Evolutionary conservation across 1,140 invertebrate species (phyloP).

Genomic region (Bombus terrestris): DNA sequence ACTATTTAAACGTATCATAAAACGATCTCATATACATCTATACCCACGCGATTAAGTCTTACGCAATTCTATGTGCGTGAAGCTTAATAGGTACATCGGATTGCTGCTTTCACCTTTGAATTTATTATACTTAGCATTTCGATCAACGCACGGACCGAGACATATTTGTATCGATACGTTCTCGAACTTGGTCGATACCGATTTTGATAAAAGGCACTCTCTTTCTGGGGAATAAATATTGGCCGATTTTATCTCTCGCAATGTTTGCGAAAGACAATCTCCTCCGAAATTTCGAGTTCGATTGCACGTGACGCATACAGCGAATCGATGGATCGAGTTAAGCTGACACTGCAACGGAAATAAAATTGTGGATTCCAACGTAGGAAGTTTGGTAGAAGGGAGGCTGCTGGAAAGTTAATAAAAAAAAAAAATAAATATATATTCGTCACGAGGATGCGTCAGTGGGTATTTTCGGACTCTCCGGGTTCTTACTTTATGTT

Average conservation of each 20-base stretch:
- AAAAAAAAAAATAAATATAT: not conserved
- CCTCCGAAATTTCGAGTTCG: not conserved
- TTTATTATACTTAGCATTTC: conserved; percentile 6
- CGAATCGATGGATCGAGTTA: not conserved
- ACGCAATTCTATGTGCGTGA: conserved; percentile 51
- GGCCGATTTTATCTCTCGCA: not conserved
- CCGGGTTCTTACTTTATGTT: conserved; percentile 10
- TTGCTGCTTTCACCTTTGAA: conserved; percentile 1
- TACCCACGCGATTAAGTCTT: conserved; percentile 25
- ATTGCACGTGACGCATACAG: not conserved
- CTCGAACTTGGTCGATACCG: not conserved
- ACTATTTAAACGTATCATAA: not conserved
- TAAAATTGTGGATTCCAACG: conserved; percentile 21
- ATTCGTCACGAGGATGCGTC: conserved; percentile 33
- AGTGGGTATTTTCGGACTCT: conserved; percentile 18
- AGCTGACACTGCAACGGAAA: conserved; percentile 10
- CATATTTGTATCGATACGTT: not conserved
- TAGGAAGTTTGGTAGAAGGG: not conserved
- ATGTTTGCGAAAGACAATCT: not conserved
- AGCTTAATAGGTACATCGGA: not conserved
- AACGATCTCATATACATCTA: not conserved
- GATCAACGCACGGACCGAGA: not conserved
- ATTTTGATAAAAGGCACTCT: not conserved
- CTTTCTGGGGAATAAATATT: not conserved
- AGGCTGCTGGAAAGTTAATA: conserved; percentile 23